Base-by-base conservation (phyloP, 2,888 invertebrate genomes). In the Gibbula magus region DNA sequence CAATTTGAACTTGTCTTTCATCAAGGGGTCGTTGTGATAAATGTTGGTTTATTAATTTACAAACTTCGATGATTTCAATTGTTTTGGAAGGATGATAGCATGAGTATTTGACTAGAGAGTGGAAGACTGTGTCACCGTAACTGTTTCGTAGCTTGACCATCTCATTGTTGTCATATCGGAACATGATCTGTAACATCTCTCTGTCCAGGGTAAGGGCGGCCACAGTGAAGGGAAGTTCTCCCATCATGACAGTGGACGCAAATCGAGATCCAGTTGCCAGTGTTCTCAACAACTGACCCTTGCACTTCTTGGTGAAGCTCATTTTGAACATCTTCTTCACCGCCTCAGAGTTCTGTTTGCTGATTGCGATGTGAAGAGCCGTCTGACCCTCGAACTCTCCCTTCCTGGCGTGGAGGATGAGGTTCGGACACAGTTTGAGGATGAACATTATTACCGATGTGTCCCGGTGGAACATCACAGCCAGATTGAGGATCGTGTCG, bases 201-300 rank as follows among this genome's bases (percentile, higher is more conserved):
- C 79, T 82, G 79, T 88, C 85, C 32, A 86, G 66, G 10, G 84
- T 86, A 29, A 88, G 75, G 29, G 86, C 88, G 18, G 88, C 88
- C 29, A 88, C 87, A n/a, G 79, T 53, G 22, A 88, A 77, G 2
- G 88, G 87, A 3, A 86, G 73, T 79, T 88, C 85, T 13, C 87
- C 88, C 82, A 86, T 82, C 86, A 88, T 86, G 7, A 87, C 86
- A 0, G 87, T 88, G 80, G 85, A 85, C 10, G 73, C 74, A 78
- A 88, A 88, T 16, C 80, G 73, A 8, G 82, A 61, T 0, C 88
- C 88, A 2, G 83, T 84, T 0, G 87, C 88, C 39, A 75, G 52
- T 16, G 61, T 80, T 51, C 53, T 32, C 3, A 83, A 20, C 13
- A 82, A 45, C 16, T 67, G 52, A 5, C 35, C n/a, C 73, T 80